These are phyloP conservation scores for Balearica regulorum DNA, from an alignment of 2,797 vertebrate genomes.

Conservation along the genomic window DNA sequence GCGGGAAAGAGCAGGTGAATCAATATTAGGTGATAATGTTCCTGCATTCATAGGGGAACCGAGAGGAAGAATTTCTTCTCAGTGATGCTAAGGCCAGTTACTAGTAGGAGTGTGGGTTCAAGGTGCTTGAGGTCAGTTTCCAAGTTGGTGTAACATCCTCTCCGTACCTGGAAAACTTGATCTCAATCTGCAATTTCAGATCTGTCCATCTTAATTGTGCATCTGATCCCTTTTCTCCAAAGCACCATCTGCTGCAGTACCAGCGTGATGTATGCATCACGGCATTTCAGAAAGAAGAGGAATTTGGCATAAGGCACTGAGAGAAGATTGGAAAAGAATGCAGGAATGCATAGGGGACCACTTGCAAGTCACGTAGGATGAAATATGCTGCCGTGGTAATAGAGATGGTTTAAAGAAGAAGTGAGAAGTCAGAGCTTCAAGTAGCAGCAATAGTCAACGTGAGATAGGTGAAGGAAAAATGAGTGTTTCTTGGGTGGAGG, in stretches of 20 bases:
- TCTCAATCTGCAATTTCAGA: neutral
- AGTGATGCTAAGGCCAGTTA: neutral
- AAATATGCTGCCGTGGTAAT: neutral
- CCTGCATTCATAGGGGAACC: neutral
- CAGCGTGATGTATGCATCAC: neutral
- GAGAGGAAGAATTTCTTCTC: neutral
- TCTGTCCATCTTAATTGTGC: neutral
- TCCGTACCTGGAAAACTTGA: neutral
- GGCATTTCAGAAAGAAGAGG: neutral
- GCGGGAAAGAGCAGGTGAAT: neutral
- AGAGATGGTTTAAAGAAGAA: neutral
- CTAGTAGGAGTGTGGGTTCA: neutral
- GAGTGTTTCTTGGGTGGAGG: neutral
- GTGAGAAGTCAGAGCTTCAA: neutral
- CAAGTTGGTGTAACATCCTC: neutral
- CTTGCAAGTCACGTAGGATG: fast-evolving
- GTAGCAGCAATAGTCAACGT: neutral
- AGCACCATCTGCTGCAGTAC: neutral
- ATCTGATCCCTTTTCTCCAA: neutral
- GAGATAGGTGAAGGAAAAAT: neutral
- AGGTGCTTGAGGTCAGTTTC: neutral
- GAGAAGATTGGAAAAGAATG: neutral
- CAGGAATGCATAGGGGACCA: neutral
- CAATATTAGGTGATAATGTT: neutral
- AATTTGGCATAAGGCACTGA: neutral